Evolutionary conservation across 53 echinoderm and acorn worm genomes (phyloP).

Genomic region (Holothuria leucospilota): DNA sequence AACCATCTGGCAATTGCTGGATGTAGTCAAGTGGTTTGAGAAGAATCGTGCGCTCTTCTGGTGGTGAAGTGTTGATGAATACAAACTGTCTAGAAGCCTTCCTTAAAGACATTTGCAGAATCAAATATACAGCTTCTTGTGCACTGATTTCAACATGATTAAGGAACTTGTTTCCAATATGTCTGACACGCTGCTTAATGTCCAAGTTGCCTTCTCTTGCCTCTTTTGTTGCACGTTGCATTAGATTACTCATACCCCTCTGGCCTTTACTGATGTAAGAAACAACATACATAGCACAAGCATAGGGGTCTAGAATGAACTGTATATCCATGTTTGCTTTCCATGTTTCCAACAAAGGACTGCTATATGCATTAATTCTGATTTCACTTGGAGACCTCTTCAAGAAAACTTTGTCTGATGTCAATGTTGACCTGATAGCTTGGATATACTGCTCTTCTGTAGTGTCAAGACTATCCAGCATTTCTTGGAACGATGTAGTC

Average conservation of each 20-base stretch:
- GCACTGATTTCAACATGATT: slow-evolving; percentile 57
- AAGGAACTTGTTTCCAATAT: slow-evolving; percentile 51
- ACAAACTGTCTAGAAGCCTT: slow-evolving; percentile 35
- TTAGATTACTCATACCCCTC: slow-evolving; percentile 65
- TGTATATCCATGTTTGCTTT: slow-evolving; percentile 65
- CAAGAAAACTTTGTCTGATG: slow-evolving; percentile 50
- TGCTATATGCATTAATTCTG: slow-evolving; percentile 58
- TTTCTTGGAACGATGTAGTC: background rate
- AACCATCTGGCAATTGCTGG: slow-evolving; percentile 39
- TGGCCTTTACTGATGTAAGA: slow-evolving; percentile 64
- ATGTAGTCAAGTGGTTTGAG: slow-evolving; percentile 38
- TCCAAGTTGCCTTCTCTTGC: slow-evolving; percentile 53
- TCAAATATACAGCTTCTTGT: slow-evolving; percentile 53
- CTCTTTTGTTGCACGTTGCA: slow-evolving; percentile 53
- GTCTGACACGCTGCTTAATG: slow-evolving; percentile 38
- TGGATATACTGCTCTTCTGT: slow-evolving; percentile 56
- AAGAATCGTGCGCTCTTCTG: slow-evolving; percentile 45
- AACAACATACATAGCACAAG: slow-evolving; percentile 67
- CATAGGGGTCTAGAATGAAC: slow-evolving; percentile 58
- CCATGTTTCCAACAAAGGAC: slow-evolving; percentile 52
- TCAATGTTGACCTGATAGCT: slow-evolving; percentile 37
- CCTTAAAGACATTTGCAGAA: slow-evolving; percentile 48
- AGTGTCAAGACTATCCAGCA: slow-evolving; percentile 37
- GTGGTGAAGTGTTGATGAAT: slow-evolving; percentile 38
- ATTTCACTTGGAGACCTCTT: slow-evolving; percentile 49